Conservation (phyloP, 37 sponge, comb jelly and placozoan species). For the Haliclona indistincta region DNA sequence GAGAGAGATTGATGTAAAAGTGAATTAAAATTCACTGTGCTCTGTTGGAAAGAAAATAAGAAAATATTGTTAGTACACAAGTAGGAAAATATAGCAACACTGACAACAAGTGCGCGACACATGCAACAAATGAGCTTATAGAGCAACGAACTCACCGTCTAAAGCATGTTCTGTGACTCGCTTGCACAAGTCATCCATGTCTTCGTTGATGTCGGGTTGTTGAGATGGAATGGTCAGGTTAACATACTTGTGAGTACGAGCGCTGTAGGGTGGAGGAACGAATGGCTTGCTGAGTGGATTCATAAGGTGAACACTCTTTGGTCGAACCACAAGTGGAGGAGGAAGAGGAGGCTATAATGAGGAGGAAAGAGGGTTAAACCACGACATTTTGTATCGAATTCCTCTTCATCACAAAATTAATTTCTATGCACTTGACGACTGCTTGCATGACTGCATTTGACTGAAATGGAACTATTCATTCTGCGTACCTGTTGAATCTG, state of each 20-base stretch:
- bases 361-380: neutral
- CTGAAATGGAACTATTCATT: neutral
- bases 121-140: neutral
- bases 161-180: conserved; percentile 66
- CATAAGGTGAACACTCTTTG: neutral
- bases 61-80: no score
- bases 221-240: conserved; percentile 3
- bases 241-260: neutral
- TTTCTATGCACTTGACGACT: neutral
- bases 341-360: conserved; percentile 21
- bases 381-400: neutral
- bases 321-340: neutral
- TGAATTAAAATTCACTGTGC: conserved; percentile 14
- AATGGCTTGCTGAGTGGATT: conserved; percentile 12
- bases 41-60: no score
- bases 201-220: conserved; percentile 18
- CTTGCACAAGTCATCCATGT: conserved; percentile 72
- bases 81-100: neutral
- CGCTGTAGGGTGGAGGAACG: neutral
- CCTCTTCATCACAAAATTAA: neutral
- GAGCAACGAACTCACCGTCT: conserved; percentile 1
- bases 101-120: no score
- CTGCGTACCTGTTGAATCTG: conserved; percentile 33
- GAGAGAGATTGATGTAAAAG: neutral
- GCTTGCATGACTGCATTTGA: neutral